Conservation (phyloP, 2,797 vertebrate species). For the Oryzias sinensis region DNA sequence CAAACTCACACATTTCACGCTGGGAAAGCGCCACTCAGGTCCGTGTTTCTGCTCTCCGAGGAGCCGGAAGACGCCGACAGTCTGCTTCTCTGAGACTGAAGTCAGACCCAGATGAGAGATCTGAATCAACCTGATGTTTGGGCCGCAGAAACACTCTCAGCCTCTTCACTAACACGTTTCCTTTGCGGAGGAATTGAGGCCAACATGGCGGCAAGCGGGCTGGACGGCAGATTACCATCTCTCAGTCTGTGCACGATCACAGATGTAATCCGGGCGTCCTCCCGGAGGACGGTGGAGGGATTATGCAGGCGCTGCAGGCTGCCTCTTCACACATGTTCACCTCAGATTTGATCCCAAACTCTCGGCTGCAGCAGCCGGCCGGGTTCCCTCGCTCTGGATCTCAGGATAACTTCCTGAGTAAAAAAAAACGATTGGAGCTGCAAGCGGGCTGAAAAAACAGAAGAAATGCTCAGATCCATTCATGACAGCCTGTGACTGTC, state of each 20-base stretch:
- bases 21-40: background rate
- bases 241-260: constrained; percentile 19
- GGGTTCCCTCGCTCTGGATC: too few relatives aligned
- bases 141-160: background rate
- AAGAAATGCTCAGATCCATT: too few relatives aligned
- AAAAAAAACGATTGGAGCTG: too few relatives aligned
- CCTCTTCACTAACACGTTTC: background rate
- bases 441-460: too few relatives aligned
- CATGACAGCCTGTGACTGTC: too few relatives aligned
- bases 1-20: background rate
- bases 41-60: too few relatives aligned
- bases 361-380: background rate
- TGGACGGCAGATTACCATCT: constrained; percentile 40
- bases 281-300: constrained; percentile 31
- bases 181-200: constrained; percentile 45
- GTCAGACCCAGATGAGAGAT: background rate
- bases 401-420: too few relatives aligned
- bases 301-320: constrained; percentile 19
- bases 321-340: background rate
- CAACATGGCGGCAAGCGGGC: constrained; percentile 46
- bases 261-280: constrained; percentile 41
- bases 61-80: too few relatives aligned
- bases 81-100: too few relatives aligned
- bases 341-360: background rate
- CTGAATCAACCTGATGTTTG: background rate